These are phyloP conservation scores for Drosophila funebris DNA, from an alignment of 1,140 invertebrate species.

Conservation along the genomic window DNA sequence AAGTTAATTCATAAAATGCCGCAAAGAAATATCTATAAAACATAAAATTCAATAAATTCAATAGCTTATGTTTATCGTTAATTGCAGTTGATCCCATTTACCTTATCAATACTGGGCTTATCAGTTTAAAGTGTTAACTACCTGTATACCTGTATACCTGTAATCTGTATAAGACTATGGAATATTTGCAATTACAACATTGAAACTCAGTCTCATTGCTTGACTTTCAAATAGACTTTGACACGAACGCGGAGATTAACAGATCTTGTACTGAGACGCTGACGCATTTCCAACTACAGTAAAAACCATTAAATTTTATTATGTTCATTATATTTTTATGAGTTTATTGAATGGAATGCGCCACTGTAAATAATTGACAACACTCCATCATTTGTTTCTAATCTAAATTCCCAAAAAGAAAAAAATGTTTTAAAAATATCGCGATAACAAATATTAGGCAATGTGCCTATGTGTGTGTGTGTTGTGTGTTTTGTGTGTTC, in stretches of 20 bases:
- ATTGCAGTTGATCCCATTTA: not conserved
- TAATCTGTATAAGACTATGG: slow-evolving; percentile 1
- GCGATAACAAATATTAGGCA: slow-evolving; percentile 28
- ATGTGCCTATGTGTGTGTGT: slow-evolving; percentile 1
- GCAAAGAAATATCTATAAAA: not conserved
- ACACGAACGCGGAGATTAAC: not conserved
- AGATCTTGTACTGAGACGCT: not conserved
- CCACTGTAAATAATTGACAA: slow-evolving; percentile 41
- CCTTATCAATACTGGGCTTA: slow-evolving; percentile 5
- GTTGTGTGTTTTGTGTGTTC: slow-evolving; percentile 8
- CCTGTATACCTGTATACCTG: too few species aligned
- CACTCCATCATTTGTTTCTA: slow-evolving; percentile 27
- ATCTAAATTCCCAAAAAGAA: slow-evolving; percentile 7
- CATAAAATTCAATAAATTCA: slow-evolving; percentile 2
- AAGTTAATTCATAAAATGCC: slow-evolving; percentile 20
- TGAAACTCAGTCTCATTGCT: slow-evolving; percentile 1
- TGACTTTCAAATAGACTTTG: slow-evolving; percentile 23
- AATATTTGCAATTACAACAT: slow-evolving; percentile 15
- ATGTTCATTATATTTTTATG: not conserved
- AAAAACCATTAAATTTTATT: slow-evolving; percentile 21
- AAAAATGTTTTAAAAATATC: slow-evolving; percentile 19
- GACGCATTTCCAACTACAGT: slow-evolving; percentile 11
- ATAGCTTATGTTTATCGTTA: not conserved
- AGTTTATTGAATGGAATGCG: not conserved
- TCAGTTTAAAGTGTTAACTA: not conserved